phyloP scores from a whole-genome alignment of 2,888 invertebrate genomes.

The Pseudococcus longispinus region DNA sequence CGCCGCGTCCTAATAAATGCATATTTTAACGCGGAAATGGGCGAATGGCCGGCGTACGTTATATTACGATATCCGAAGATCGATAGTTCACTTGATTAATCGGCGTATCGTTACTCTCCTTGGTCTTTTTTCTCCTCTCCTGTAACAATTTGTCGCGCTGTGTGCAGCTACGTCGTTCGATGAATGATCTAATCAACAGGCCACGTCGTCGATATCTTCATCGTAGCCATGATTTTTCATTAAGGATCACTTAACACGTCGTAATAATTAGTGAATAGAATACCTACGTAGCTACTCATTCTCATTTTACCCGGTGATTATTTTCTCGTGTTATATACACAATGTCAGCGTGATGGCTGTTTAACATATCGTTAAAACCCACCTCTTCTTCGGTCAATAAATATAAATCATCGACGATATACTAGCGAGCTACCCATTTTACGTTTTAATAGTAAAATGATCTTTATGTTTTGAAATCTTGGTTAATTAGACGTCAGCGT shows the following conservation, averaged over 20 bases:
- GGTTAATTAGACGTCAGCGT: constrained; percentile 52
- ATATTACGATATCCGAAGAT: background rate
- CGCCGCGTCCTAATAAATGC: constrained; percentile 39
- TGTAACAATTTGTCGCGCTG: background rate
- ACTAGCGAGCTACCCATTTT: constrained; percentile 25
- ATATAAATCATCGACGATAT: constrained; percentile 34
- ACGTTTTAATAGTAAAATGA: constrained; percentile 48
- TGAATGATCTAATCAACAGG: background rate
- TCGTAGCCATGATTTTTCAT: background rate
- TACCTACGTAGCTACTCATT: background rate
- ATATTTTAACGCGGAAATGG: constrained; percentile 22
- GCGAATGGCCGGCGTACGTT: background rate
- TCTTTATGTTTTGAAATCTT: constrained; percentile 49
- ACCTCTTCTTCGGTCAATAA: constrained; percentile 25
- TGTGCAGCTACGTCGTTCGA: background rate
- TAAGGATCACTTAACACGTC: constrained; percentile 10
- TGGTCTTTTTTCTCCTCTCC: background rate
- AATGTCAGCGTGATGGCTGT: constrained; percentile 30
- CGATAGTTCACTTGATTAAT: constrained; percentile 27
- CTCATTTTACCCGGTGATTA: background rate
- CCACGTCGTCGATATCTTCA: background rate
- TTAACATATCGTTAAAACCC: constrained; percentile 38
- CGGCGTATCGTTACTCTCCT: background rate
- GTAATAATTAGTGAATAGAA: background rate
- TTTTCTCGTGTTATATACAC: background rate